Conservation (phyloP, 1,140 invertebrate species). For the Campoletis sonorensis region DNA sequence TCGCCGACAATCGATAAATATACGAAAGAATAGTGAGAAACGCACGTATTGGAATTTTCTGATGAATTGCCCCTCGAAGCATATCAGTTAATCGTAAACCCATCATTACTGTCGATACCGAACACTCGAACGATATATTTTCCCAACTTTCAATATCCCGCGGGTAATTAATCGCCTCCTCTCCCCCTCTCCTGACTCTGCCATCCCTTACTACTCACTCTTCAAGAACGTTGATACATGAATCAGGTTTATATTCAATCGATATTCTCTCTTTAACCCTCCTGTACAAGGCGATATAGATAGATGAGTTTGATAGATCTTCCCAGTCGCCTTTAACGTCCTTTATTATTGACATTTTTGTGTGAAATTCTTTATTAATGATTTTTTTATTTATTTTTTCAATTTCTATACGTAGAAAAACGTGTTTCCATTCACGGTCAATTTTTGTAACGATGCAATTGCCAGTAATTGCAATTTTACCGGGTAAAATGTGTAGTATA, state of each 20-base stretch:
- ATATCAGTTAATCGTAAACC: conserved; percentile 41
- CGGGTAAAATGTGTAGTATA: too few relatives aligned
- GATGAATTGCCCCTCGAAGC: conserved; percentile 7
- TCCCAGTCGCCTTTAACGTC: neutral
- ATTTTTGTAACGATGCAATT: too few relatives aligned
- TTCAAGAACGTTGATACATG: neutral
- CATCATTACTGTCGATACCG: conserved; percentile 52
- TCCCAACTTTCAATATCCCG: conserved; percentile 48
- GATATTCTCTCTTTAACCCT: conserved; percentile 11
- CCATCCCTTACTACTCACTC: too few relatives aligned
- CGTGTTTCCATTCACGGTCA: too few relatives aligned
- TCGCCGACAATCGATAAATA: neutral
- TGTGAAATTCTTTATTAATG: too few relatives aligned
- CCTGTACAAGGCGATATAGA: neutral
- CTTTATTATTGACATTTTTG: neutral
- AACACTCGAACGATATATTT: conserved; percentile 41
- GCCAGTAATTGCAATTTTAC: too few relatives aligned
- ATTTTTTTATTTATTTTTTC: too few relatives aligned
- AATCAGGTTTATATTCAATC: conserved; percentile 29
- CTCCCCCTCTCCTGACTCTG: neutral
- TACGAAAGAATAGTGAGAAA: neutral
- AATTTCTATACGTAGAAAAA: too few relatives aligned
- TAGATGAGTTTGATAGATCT: conserved; percentile 27
- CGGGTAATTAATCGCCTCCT: conserved; percentile 40
- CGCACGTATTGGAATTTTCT: neutral